Evolutionary conservation across 2,888 invertebrate species (phyloP), one percentile per base, ranked within the genome.

Genomic region (Apoderus coryli): DNA sequence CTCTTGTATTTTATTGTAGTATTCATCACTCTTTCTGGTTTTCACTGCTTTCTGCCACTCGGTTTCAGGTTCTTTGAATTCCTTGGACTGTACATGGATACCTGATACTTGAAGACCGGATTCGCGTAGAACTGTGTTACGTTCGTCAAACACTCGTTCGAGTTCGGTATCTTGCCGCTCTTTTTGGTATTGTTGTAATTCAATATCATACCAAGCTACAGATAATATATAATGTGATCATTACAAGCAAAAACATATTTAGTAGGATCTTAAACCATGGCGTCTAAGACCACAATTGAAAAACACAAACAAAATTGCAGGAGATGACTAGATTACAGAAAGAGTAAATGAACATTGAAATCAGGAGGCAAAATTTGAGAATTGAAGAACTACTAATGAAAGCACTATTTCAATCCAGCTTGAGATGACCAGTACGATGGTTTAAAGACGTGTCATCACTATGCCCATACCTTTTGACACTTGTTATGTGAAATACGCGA

Each of bases 201-300:
- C 88, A 53, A 72, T 69, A 64, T 90, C 89, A 65, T 90, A 90
- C 89, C 89, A 90, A 48, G 89, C 89, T 81, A 59, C 44, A 53
- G 31, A 26, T n/a, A n/a, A n/a, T n/a, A n/a, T n/a, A n/a, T n/a
- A n/a, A n/a, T n/a, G n/a, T n/a, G n/a, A n/a, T n/a, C n/a, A n/a
- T n/a, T n/a, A 34, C 22, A 32, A 33, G 25, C 4, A 33, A 19
- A 11, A 23, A 10, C 14, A 12, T 33, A 5, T 15, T 29, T 22
- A 32, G 14, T 33, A 16, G 9, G 14, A n/a, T 13, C 10, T 9
- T n/a, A 6, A n/a, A 12, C n/a, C 13, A n/a, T n/a, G n/a, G n/a
- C n/a, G n/a, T n/a, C n/a, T n/a, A n/a, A n/a, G n/a, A n/a, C n/a
- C n/a, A n/a, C n/a, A n/a, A n/a, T n/a, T n/a, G n/a, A n/a, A n/a